These are phyloP conservation scores for Stomorhina lunata DNA, from an alignment of 2,888 invertebrate species.

Conservation along the genomic window DNA sequence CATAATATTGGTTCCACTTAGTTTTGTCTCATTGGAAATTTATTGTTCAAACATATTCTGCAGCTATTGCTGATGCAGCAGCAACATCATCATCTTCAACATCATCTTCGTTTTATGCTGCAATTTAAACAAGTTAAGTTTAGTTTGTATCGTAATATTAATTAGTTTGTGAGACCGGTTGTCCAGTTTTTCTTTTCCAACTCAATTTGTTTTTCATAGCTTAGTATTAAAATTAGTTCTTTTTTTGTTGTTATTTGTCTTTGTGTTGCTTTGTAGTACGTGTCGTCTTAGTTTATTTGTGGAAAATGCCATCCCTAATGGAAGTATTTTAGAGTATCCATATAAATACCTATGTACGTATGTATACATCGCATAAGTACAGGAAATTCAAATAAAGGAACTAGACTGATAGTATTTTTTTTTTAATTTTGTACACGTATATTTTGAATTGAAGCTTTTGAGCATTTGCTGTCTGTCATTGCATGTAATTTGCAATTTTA, in stretches of 20 bases:
- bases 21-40: conserved; percentile 12
- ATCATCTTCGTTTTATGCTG: conserved; percentile 67
- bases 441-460: background rate
- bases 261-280: background rate
- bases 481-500: conserved; percentile 14
- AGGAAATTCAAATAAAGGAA: conserved; percentile 46
- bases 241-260: background rate
- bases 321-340: conserved; percentile 31
- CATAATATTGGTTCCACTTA: conserved; percentile 43
- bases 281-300: conserved; percentile 31
- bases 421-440: background rate
- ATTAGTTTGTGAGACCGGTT: conserved; percentile 60
- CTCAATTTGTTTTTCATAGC: conserved; percentile 32
- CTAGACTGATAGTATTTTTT: background rate
- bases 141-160: conserved; percentile 35
- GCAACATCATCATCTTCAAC: conserved; percentile 11
- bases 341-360: no score
- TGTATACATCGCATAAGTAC: no score
- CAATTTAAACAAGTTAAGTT: conserved; percentile 49
- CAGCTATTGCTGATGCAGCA: background rate
- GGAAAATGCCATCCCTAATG: conserved; percentile 18
- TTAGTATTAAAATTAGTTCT: conserved; percentile 41
- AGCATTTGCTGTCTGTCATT: conserved; percentile 17
- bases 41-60: no score
- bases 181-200: conserved; percentile 1